Percentiles rank a stretch among this genome's conserved stretches.
Evolutionary conservation across 2,888 invertebrate genomes (phyloP).

Genomic region (Lasioglossum villosulum): DNA sequence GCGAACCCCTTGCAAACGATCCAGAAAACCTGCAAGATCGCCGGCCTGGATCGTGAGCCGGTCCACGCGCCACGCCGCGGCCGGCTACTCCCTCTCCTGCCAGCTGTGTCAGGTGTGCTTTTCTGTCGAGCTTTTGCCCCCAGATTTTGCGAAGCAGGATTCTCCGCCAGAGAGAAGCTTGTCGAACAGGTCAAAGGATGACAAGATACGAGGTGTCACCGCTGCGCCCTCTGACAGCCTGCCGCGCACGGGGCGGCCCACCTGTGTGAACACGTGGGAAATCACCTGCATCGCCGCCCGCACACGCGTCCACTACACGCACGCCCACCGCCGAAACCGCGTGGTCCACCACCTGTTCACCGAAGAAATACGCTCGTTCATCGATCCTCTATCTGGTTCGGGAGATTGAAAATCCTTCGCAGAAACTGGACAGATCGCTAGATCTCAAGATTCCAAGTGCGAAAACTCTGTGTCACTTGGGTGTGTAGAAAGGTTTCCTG

Average conservation of each 20-base stretch:
- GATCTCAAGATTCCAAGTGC: background rate
- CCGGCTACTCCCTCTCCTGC: background rate
- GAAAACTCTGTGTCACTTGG: background rate
- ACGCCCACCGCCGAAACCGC: background rate
- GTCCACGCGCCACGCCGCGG: constrained; percentile 26
- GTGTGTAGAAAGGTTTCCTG: background rate
- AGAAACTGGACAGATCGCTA: background rate
- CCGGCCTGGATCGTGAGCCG: constrained; percentile 5
- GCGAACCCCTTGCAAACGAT: background rate
- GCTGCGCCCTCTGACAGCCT: constrained; percentile 70
- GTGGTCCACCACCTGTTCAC: constrained; percentile 20
- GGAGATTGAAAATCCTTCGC: background rate
- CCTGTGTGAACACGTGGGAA: constrained; percentile 71
- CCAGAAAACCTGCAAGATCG: constrained; percentile 31
- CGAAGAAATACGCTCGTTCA: background rate
- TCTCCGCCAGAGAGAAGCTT: background rate
- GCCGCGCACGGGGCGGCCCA: constrained; percentile 66
- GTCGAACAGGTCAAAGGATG: constrained; percentile 57
- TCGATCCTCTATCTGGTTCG: background rate
- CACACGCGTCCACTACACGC: background rate
- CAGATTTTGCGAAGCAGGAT: background rate
- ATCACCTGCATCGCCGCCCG: constrained; percentile 31
- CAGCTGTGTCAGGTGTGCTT: background rate
- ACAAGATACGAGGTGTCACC: constrained; percentile 55
- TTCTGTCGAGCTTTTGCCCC: background rate